Conservation (phyloP, 2,797 vertebrate species). For the Spinus pinus region DNA sequence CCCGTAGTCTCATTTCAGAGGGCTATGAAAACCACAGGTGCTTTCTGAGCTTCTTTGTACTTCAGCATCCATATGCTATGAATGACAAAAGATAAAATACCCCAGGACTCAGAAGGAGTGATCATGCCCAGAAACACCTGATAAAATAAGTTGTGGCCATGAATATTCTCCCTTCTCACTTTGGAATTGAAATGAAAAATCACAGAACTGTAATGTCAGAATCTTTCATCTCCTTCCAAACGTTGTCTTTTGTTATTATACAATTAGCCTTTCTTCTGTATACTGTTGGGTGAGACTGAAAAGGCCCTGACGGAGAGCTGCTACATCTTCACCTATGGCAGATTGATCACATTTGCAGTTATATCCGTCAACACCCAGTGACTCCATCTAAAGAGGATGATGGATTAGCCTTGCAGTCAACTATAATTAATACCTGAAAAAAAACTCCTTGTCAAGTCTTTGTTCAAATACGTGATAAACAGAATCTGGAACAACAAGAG, state of each 20-base stretch:
- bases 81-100: background rate
- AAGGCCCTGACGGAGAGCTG: constrained; percentile 25
- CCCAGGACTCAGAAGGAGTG: background rate
- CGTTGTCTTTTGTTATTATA: background rate
- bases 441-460: background rate
- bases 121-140: background rate
- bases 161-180: background rate
- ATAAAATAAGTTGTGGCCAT: background rate
- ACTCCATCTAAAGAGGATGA: constrained; percentile 39
- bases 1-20: background rate
- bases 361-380: constrained; percentile 44
- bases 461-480: constrained; percentile 2
- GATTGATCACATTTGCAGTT: constrained; percentile 34
- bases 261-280: constrained; percentile 32
- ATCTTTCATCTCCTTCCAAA: constrained; percentile 50
- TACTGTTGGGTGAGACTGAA: constrained; percentile 27
- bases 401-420: constrained; percentile 40
- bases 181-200: constrained; percentile 14
- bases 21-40: background rate
- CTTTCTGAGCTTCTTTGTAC: constrained; percentile 23
- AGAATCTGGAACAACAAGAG: constrained; percentile 30
- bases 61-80: background rate
- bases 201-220: background rate
- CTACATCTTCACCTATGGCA: constrained; percentile 34
- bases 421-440: constrained; percentile 53